Evolutionary conservation across 2,888 invertebrate genomes (phyloP).

Genomic region (Eupithecia abbreviata): DNA sequence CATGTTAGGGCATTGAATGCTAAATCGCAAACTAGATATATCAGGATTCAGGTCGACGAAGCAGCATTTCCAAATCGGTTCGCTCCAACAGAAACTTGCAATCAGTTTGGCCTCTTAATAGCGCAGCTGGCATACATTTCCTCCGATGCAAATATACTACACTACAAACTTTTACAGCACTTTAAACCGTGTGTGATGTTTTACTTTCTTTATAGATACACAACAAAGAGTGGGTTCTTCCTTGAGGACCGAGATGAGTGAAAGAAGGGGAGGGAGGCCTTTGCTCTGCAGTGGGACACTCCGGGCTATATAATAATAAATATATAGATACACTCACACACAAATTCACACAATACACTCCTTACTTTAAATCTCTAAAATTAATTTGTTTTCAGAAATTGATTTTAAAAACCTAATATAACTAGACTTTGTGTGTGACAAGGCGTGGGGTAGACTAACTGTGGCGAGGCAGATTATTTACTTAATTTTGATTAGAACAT

Average conservation of each 20-base stretch:
- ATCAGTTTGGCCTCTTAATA: conserved; percentile 41
- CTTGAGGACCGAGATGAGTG: too few relatives aligned
- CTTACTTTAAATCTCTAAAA: too few relatives aligned
- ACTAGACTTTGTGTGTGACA: neutral
- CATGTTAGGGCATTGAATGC: neutral
- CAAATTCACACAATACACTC: too few relatives aligned
- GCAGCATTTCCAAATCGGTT: conserved; percentile 15
- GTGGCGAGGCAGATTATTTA: neutral
- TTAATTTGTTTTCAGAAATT: too few relatives aligned
- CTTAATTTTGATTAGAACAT: neutral
- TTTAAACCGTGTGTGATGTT: neutral
- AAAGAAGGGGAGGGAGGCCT: too few relatives aligned
- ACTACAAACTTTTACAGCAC: conserved; percentile 51
- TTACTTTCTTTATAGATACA: neutral
- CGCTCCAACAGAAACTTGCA: conserved; percentile 36
- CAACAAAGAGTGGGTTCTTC: too few relatives aligned
- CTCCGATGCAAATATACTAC: conserved; percentile 54
- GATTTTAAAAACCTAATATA: neutral
- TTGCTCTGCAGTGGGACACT: too few relatives aligned
- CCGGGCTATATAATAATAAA: too few relatives aligned
- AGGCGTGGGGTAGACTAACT: neutral
- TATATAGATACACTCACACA: too few relatives aligned
- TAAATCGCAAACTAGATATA: conserved; percentile 2
- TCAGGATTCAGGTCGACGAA: conserved; percentile 14
- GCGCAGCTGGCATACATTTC: conserved; percentile 52